Base-by-base conservation (phyloP, 1,140 invertebrate species). In the Druon quercuslanigerum region DNA sequence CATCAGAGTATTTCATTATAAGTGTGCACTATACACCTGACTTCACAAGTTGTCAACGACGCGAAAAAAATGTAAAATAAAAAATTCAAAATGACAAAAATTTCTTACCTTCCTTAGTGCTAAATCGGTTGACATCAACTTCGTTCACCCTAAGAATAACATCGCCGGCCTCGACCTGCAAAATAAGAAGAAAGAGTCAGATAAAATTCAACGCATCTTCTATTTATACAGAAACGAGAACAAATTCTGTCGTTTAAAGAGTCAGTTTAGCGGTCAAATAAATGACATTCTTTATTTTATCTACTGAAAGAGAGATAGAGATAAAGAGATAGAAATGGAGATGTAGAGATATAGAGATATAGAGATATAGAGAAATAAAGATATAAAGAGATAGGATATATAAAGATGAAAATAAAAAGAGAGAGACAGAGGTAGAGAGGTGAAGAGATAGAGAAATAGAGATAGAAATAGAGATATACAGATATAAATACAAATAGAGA, bases 61-160 rank as follows among this genome's bases (percentile, higher is more conserved):
- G 4, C 13, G 51, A n/a, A 19, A 19, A 56, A 56, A 19, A 12
- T n/a, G 16, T 56, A 19, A 66, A 66, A 33, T 40, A 66, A 33
- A 9, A 20, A 57, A 73, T 20, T 46, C 46, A 40, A 71, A 71
- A 72, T 71, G 40, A 20, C 20, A 56, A 66, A 20, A 17, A 56
- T 66, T 66, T 66, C 14, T 66, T 66, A 96, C 96, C 96, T 95
- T 98, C 96, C 93, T 97, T 97, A 84, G 96, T 97, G 89, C 95
- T 96, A 87, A 97, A 95, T 90, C 95, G 94, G 92, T 96, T 96
- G 83, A 98, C 96, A 92, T 97, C 96, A 87, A 96, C 95, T 92
- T 96, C 96, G 93, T 98, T 98, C 86, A 98, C 96, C 94, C 96
- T 96, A 89, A 98, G 92, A 91, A 98, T 96, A 87, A 98, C 95